Evolutionary conservation across 2,888 invertebrate species (phyloP), one percentile per base, ranked within the genome.

Genomic region (Lamellibrachia columna): DNA sequence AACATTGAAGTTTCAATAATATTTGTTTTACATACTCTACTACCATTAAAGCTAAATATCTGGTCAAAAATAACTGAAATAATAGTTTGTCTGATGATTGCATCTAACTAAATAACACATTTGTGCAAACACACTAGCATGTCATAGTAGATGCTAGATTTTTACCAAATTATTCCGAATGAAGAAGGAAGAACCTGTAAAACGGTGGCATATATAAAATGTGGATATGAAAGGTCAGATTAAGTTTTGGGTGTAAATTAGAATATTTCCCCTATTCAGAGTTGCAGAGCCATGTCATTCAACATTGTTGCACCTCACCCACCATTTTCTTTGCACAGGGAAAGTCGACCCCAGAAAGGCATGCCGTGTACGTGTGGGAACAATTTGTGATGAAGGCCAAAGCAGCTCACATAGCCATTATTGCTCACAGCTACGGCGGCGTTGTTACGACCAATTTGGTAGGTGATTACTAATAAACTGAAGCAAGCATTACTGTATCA

Each of bases 371-470:
- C 95, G 97, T 98, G 0, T 98, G 98, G 98, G 96, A 97, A 75
- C 97, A 97, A 53, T 97, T 98, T 94, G 97, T 98, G 75, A 75
- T 4, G 75, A 75, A 75, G 75, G 75, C 75, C 75, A 75, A 75
- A 22, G 98, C 98, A 0, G 96, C 97, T 90, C 97, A 97, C 92
- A 97, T 98, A 94, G 97, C 97, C 0, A 97, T 98, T 92, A 97
- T 98, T 9, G 98, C 98, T 0, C 98, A 98, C 95, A 98, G 98
- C 95, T 98, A 97, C 95, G 98, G 98, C 2, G 98, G 98, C n/a
- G 97, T 97, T 11, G 97, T 98, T 11, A 97, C 97, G 0, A 96
- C 97, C 3, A 96, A 97, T 90, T 96, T 98, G 96, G 97, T 97
- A 95, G 96, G 96, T 92, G 75, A 75, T 40, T 40, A 40, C 40